Base-by-base conservation (phyloP, 2,113 vertebrate species). In the Notarius lentiginosus region DNA sequence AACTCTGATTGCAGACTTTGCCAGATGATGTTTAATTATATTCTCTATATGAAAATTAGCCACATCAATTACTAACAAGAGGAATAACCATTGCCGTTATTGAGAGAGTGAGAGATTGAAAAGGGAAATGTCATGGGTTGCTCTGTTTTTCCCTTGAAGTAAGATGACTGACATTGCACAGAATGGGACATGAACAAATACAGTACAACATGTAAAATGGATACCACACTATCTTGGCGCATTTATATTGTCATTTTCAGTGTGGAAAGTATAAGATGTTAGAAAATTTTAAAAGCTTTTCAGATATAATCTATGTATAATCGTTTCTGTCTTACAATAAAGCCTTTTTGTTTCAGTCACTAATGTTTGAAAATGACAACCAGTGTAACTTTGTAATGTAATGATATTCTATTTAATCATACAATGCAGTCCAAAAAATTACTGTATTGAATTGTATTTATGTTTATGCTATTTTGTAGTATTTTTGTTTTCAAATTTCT, bases 101-200 rank as follows among this genome's bases (percentile, higher is more conserved):
- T 72, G 53, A 84, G 20, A 84, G 82, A 73, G 30, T 58, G 55
- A 84, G 65, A 61, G 47, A 73, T 18, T 15, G n/a, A 9, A 17
- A n/a, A 17, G 11, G 47, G 47, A 79, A 56, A 85, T 89, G 80
- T 83, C 84, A 83, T 30, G 70, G 75, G 85, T 87, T 87, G 81
- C 63, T 75, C 30, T 55, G 66, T 87, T 89, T 73, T 89, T 88
- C 66, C 55, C 87, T 79, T 90, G 87, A 90, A 87, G 89, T 90
- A 90, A 91, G 84, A 72, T 83, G 76, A 63, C 86, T 83, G 83
- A 87, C 79, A 86, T 58, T 84, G 22, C 15, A 79, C 81, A 61
- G 88, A 89, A 90, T 92, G 88, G 87, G 91, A 89, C 87, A 91
- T 89, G 79, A 82, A 87, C 83, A 86, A 68, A 86, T 73, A 83